Evolutionary conservation across 2,797 vertebrate species (phyloP), one percentile per base, ranked within the genome.

Genomic region (Notoglanidium macrostoma): DNA sequence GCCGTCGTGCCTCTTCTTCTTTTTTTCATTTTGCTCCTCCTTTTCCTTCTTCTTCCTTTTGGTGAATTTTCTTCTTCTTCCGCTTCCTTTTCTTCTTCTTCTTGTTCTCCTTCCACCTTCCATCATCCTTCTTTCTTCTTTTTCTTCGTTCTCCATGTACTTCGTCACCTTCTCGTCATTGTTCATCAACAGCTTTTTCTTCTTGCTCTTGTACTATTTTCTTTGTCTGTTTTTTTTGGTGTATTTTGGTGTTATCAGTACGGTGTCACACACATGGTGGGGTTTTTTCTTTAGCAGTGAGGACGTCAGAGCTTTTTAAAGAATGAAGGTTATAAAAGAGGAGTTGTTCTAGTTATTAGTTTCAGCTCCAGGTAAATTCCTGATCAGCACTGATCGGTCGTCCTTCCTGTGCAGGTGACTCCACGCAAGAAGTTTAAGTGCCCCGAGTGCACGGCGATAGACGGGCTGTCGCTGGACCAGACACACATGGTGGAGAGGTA

Each of bases 401-500:
- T 94, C 91, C 67, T 63, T 89, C 91, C 89, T 90, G 84, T 93
- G 89, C 93, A 99, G 98, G 98, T 99, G 93, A 99, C 98, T 88
- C 98, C 98, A 10, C 96, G 98, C 54, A 99, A 99, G 93, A 99
- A 99, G 95, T 99, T 99, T 95, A 99, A 99, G 94, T 99, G 98
- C 93, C 98, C 98, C 14, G 98, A 99, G 94, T 99, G 98, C 92
- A 99, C 98, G 0, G 98, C 98, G 90, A 99, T 99, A 55, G 98
- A 99, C 83, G 98, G 98, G 70, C 96, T 99, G 90, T 99, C 98
- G 0, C 93, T 99, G 87, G 98, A 99, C 95, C 98, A 99, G 95
- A 99, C 98, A 0, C 98, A 99, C 95, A 99, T 99, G 98, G 98
- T 99, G 86, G 98, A 99, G 93, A 98, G 98, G 98, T 99, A 92